Base-by-base conservation (phyloP, 2,888 invertebrate species). In the Unio delphinus region DNA sequence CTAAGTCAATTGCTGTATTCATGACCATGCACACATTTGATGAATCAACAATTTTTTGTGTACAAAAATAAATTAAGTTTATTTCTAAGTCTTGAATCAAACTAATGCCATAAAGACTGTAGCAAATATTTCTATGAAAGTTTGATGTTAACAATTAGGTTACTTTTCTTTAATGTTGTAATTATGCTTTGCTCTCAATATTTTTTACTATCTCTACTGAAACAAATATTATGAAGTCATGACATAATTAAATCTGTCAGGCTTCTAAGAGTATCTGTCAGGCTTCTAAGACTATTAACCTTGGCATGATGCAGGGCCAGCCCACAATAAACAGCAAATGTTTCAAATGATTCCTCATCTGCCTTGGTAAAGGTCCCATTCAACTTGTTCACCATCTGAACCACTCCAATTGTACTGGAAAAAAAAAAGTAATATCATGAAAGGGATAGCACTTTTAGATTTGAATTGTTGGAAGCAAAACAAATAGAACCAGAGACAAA, bases 241-340 rank as follows among this genome's bases (percentile, higher is more conserved):
- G 11, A 45, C 15, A 28, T 55, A 26, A n/a, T 45, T 45, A 45
- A 45, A 45, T 45, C 45, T 45, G 45, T 45, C 15, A 15, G 45
- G 8, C 26, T 55, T 8, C 30, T 30, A 30, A 30, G 5, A 23
- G 30, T 45, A 45, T 62, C 75, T 78, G 23, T 23, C 23, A 23
- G 23, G 23, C 23, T 23, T 11, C 45, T 34, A 34, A 34, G 6
- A 23, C 30, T 45, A 45, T 62, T 74, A 78, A 90, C 91, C 88
- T 95, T 94, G 17, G 95, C 95, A 86, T 96, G 95, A 85, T 96
- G 95, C 17, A 96, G 91, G 0, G 96, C 96, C 11, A 96, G 90
- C 0, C 95, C 96, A 86, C 95, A 95, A 86, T 96, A 96, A 11
- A 95, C 93, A 0, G 95, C 95, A 87, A 96, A 95, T 76, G 94